These are phyloP conservation scores for Empis stercorea DNA, from an alignment of 2,888 invertebrate genomes.

Conservation along the genomic window DNA sequence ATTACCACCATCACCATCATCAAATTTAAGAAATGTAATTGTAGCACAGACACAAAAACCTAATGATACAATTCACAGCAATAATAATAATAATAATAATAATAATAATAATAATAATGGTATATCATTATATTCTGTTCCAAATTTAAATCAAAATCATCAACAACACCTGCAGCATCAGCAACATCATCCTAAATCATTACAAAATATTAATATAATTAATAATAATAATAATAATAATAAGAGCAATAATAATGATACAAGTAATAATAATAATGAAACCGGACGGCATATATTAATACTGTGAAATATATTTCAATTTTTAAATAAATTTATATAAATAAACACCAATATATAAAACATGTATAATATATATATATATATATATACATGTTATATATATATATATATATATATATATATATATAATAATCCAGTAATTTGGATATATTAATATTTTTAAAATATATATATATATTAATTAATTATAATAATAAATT, in stretches of 20 bases:
- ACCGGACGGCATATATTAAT: conserved; percentile 6
- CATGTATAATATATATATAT: background rate
- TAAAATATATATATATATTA: no score
- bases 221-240: conserved; percentile 2
- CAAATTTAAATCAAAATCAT: background rate
- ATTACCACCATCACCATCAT: background rate
- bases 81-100: conserved; percentile 13
- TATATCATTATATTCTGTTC: conserved; percentile 5
- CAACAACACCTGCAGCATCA: conserved; percentile 4
- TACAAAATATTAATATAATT: background rate
- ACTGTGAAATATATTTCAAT: conserved; percentile 6
- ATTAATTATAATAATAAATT: conserved; percentile 10
- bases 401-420: no score
- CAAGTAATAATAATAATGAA: background rate
- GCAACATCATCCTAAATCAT: conserved; percentile 1
- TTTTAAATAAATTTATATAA: no score
- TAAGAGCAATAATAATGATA: background rate
- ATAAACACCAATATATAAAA: no score
- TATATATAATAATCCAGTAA: no score
- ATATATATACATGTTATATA: conserved; percentile 7
- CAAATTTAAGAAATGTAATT: background rate
- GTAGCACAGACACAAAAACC: background rate
- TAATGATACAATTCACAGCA: background rate
- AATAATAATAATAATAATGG: conserved; percentile 12
- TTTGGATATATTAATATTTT: no score